Conservation (phyloP, 2,888 invertebrate genomes). For the Gastracanthus pulcherrimus region DNA sequence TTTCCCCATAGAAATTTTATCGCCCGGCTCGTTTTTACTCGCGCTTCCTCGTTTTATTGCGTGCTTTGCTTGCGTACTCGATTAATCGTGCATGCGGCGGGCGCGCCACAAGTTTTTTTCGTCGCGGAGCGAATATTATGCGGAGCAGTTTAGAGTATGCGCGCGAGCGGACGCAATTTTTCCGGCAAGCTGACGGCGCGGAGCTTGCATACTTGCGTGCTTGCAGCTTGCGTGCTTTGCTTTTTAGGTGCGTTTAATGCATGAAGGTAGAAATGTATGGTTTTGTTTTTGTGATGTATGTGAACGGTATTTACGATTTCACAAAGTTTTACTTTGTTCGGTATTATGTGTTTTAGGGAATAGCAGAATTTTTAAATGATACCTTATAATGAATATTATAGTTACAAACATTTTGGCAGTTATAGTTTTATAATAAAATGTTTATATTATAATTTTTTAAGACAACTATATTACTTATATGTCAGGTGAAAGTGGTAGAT, state of each 20-base stretch:
- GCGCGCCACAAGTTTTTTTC: background rate
- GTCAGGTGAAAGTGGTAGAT: too few relatives aligned
- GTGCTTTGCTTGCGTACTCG: background rate
- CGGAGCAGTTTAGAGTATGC: too few relatives aligned
- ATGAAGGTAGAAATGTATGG: background rate
- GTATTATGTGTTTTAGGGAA: too few relatives aligned
- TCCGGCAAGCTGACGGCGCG: too few relatives aligned
- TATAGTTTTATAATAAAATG: too few relatives aligned
- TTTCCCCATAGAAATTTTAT: background rate
- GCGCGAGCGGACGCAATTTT: background rate
- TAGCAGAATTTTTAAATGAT: background rate
- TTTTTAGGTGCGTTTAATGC: background rate
- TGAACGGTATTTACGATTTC: background rate
- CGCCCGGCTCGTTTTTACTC: too few relatives aligned
- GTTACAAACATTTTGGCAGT: too few relatives aligned
- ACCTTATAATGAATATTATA: too few relatives aligned
- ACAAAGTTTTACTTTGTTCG: background rate
- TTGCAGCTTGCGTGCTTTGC: background rate
- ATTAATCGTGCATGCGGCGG: background rate
- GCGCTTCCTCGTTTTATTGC: too few relatives aligned
- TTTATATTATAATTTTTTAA: too few relatives aligned
- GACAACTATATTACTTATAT: too few relatives aligned
- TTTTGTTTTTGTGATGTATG: background rate
- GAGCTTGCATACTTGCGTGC: too few relatives aligned
- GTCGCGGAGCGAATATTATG: background rate